Evolutionary conservation across 2,113 vertebrate genomes (phyloP), one percentile per base, ranked within the genome.

Genomic region (Rhea americana): DNA sequence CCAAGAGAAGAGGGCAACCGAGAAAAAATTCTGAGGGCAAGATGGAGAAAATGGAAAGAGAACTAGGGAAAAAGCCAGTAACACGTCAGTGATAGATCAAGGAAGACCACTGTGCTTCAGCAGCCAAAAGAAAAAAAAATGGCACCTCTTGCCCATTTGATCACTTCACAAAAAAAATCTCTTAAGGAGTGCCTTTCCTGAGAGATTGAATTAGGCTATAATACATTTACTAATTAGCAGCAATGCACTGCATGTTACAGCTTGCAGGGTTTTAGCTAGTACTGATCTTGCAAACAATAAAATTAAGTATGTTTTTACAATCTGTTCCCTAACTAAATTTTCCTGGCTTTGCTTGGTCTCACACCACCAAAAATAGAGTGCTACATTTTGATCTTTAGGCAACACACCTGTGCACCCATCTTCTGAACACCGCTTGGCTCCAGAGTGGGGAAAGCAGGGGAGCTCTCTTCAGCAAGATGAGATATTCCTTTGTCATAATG

Each of bases 171-270:
- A 22, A 78, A 13, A 13, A 43, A 9, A 2, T 51, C 22, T 37
- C 63, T 56, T 78, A 65, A 53, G 93, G 78, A 19, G 11, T 82
- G 39, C 11, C 15, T 86, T 84, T 66, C 93, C 81, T 56, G 9
- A 92, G 79, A 83, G 87, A 68, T n/a, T 65, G 87, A 72, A 83
- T 90, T 53, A 84, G 66, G 30, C 71, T 9, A 0, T 58, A 84
- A 93, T 91, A 81, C 70, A 76, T 79, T 87, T 66, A 53, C 91
- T 95, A 78, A 95, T 94, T 91, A 87, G 53, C 77, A 89, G 71
- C 58, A 88, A 94, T 39, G 58, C 48, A 87, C 73, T 55, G 73
- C 70, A 85, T 93, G 92, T 93, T 86, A 84, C 50, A 85, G 88
- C 62, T 94, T 19, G 2, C 70, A 82, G 55, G 37, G 47, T 63